Evolutionary conservation across 2,888 invertebrate genomes (phyloP), one percentile per base, ranked within the genome.

Genomic region (Teinopalpus imperialis): DNA sequence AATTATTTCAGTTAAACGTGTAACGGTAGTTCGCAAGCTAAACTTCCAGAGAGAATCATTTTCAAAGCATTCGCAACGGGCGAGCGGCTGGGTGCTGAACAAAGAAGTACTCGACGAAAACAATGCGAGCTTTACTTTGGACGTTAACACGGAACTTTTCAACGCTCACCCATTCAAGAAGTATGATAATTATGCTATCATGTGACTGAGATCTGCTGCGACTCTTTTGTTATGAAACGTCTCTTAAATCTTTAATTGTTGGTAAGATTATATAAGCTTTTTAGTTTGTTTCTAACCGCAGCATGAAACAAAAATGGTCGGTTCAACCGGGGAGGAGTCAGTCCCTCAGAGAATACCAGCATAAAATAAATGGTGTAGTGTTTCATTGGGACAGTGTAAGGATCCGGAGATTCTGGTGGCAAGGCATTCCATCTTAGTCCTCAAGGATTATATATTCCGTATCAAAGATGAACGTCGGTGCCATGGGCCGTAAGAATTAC

Each of bases 1-100:
- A 40, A 34, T 34, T 40, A 45, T 37, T n/a, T 34, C 40, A 45
- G 45, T 34, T 45, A 40, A 45, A 39, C 32, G 32, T 24, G 39
- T 20, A 26, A 39, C 45, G 10, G 40, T 34, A 40, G 45, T 45
- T 40, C 6, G 20, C 35, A 10, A 20, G 31, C 10, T 23, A 10
- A 39, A 39, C 20, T 37, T 23, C 8, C 32, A 14, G 21, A 29
- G 39, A 43, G 42, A 14, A 24, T 31, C 32, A 32, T 39, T 43
- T 23, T 29, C 36, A 29, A 23, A 12, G 31, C 23, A 32, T 9
- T 16, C 32, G 20, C n/a, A n/a, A n/a, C n/a, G n/a, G n/a, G 21
- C 3, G 16, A 32, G 30, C 37, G 18, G 21, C 27, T 31, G 27
- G 16, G 16, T 14, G 12, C 14, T 10, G 43, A 18, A 37, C 36